These are phyloP conservation scores for Pipistrellus kuhlii DNA, from an alignment of 2,797 vertebrate genomes.

Conservation along the genomic window DNA sequence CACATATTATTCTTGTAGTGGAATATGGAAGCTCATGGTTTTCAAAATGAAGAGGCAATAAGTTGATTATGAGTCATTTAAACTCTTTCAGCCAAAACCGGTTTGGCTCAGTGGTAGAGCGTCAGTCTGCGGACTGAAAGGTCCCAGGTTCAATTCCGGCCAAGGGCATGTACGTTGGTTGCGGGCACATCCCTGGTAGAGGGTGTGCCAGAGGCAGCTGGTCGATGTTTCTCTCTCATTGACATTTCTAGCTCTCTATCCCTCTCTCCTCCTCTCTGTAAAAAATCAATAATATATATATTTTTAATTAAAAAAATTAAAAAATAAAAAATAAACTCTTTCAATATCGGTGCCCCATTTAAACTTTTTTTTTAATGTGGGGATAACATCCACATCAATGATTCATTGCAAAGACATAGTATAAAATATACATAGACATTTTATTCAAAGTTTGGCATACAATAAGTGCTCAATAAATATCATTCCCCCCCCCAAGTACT, in stretches of 20 bases:
- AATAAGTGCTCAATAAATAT: not conserved
- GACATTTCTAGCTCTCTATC: no score
- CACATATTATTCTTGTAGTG: not conserved
- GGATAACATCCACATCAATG: not conserved
- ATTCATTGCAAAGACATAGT: not conserved
- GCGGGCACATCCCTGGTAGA: no score
- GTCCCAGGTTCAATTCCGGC: no score
- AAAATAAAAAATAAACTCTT: not conserved
- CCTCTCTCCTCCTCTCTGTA: no score
- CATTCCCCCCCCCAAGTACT: conserved; percentile 36
- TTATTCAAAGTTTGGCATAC: not conserved
- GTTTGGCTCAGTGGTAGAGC: no score
- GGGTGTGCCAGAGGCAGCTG: no score
- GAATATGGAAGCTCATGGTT: not conserved
- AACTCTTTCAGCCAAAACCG: not conserved
- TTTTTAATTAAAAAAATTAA: no score
- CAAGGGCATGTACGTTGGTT: no score
- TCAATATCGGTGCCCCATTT: not conserved
- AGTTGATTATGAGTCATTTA: not conserved
- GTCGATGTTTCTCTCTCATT: no score
- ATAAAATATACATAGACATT: not conserved
- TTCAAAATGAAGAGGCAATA: not conserved
- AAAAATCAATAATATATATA: no score
- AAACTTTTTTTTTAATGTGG: not conserved
- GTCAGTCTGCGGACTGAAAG: no score